A percentile compares a stretch with the other conserved stretches of the same genome.
Evolutionary conservation across 2,797 vertebrate species (phyloP).

Genomic region (Pithecia hirsuta): DNA sequence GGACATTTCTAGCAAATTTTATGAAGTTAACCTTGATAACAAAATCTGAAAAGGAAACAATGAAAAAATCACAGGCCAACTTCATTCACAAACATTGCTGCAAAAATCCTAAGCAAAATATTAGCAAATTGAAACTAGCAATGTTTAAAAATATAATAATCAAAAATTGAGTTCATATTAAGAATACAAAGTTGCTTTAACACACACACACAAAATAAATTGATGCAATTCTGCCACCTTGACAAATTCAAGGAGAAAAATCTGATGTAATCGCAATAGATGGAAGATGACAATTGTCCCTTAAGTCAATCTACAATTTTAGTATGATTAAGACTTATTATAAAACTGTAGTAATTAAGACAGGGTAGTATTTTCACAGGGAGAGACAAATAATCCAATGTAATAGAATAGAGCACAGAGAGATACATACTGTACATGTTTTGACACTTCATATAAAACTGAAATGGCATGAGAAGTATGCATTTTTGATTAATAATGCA

Average conservation of each 20-base stretch:
- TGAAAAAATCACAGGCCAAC: background rate
- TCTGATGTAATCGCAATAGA: background rate
- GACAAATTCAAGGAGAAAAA: background rate
- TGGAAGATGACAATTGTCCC: background rate
- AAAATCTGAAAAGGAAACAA: background rate
- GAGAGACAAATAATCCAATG: background rate
- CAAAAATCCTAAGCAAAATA: conserved; percentile 5
- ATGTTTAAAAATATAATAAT: background rate
- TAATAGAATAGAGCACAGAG: background rate
- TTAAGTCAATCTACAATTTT: background rate
- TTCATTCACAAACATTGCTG: background rate
- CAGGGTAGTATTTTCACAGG: background rate
- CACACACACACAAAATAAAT: background rate
- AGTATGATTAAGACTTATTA: background rate
- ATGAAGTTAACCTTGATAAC: background rate
- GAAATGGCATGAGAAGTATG: background rate
- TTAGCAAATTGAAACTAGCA: background rate
- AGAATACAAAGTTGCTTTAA: background rate
- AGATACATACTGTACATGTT: background rate
- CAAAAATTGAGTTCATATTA: background rate
- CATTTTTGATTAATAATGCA: background rate
- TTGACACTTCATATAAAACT: background rate
- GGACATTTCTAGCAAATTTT: background rate
- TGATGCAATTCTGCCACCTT: background rate
- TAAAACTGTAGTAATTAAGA: background rate